Base-by-base conservation (phyloP, 2,113 vertebrate genomes). In the Solenodon paradoxus region DNA sequence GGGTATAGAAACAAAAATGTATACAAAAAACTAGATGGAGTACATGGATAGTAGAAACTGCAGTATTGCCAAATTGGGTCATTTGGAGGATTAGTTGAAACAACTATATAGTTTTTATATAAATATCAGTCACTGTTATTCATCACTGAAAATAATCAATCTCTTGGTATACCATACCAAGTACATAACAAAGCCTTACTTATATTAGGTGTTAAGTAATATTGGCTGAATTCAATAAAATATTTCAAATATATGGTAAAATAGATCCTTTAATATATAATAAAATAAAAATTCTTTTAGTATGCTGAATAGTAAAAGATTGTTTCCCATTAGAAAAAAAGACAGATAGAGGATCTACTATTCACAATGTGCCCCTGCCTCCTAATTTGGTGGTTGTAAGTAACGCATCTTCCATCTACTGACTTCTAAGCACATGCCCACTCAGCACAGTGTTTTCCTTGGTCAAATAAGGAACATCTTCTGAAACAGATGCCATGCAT, bases 211-310 rank as follows among this genome's bases (percentile, higher is more conserved):
- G 38, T 83, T 68, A 82, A 82, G 8, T 24, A 86, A 78, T 68
- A 90, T 79, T 94, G 86, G 5, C 28, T 82, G 19, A 86, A 82
- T 83, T 88, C 75, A 71, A n/a, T n/a, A n/a, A n/a, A n/a, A n/a
- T n/a, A n/a, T n/a, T n/a, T n/a, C n/a, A n/a, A n/a, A n/a, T n/a
- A n/a, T n/a, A n/a, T n/a, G n/a, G n/a, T n/a, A n/a, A n/a, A n/a
- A n/a, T n/a, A n/a, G n/a, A n/a, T n/a, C n/a, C n/a, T n/a, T n/a
- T n/a, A n/a, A n/a, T n/a, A n/a, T n/a, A n/a, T n/a, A n/a, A n/a
- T n/a, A n/a, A n/a, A n/a, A n/a, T n/a, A n/a, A n/a, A n/a, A n/a
- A n/a, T n/a, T n/a, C n/a, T n/a, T n/a, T n/a, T n/a, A n/a, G n/a
- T n/a, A n/a, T n/a, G n/a, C n/a, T n/a, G n/a, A 82, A 22, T 88